Base-by-base conservation (phyloP, 2,797 vertebrate species). In the Pipistrellus nathusii region DNA sequence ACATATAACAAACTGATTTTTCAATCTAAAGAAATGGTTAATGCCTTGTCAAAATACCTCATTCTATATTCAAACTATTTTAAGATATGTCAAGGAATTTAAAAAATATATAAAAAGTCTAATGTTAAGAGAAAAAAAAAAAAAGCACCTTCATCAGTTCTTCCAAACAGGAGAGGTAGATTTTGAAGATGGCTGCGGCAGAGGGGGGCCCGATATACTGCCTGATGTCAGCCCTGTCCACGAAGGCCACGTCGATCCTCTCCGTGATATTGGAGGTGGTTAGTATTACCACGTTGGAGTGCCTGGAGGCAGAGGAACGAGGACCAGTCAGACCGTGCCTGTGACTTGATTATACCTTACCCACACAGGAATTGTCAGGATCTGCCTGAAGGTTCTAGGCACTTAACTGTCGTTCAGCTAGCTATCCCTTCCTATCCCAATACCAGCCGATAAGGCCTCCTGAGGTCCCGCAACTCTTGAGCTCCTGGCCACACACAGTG, bases 251-350 rank as follows among this genome's bases (percentile, higher is more conserved):
- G 94, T 99, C 99, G 21, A 99, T 99, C 98, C 99, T 99, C 96
- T 99, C 99, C 0, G 99, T 99, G 97, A 99, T 99, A 81, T 99
- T 99, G 95, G 99, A 99, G 23, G 99, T 99, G 0, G 99, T 99
- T 97, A 99, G 98, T 94, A 99, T 99, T 96, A 99, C 99, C 3
- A 99, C 99, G n/a, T 99, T 99, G 75, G 99, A 98, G 97, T 99
- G 98, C 97, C 99, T 94, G 78, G 2, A 18, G 59, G n/a, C 13
- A 48, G 78, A 38, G 41, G 9, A 30, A 30, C 0, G 0, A 8
- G 53, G 8, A 30, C 8, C 3, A 11, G 89, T 68, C 23, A 48
- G 3, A 9, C 3, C 0, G 0, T 2, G 17, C 38, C 41, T 4
- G 44, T 9, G 38, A 41, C 25, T 71, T 15, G 1, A 14, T 35